Evolutionary conservation across 2,888 invertebrate genomes (phyloP).

Genomic region (Micropterix aruncella): DNA sequence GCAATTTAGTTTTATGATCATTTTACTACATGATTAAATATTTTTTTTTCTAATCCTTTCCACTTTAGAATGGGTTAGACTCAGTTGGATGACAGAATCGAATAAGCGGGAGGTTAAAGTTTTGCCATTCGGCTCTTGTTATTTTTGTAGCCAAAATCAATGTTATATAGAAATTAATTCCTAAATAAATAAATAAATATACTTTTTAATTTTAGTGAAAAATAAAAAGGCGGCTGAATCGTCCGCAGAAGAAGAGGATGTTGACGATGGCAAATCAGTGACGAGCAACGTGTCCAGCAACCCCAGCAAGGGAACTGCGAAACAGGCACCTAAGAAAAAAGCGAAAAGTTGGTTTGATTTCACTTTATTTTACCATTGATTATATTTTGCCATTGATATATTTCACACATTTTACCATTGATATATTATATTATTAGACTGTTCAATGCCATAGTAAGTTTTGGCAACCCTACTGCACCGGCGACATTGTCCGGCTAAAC

Average conservation of each 20-base stretch:
- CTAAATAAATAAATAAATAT: neutral
- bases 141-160: too few relatives aligned
- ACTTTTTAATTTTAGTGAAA: slow-evolving; percentile 19
- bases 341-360: slow-evolving; percentile 21
- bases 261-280: slow-evolving; percentile 25
- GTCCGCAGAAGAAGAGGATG: slow-evolving; percentile 25
- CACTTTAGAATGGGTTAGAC: too few relatives aligned
- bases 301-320: slow-evolving; percentile 22
- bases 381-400: too few relatives aligned
- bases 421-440: neutral
- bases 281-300: slow-evolving; percentile 21
- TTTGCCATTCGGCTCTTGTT: too few relatives aligned
- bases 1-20: too few relatives aligned
- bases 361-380: too few relatives aligned
- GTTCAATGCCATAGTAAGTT: too few relatives aligned
- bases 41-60: slow-evolving; percentile 1
- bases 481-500: too few relatives aligned
- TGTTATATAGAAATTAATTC: too few relatives aligned
- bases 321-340: slow-evolving; percentile 21
- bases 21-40: neutral
- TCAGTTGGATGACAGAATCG: too few relatives aligned
- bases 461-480: too few relatives aligned
- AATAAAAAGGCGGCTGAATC: slow-evolving; percentile 28
- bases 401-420: neutral
- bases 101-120: too few relatives aligned